These are phyloP conservation scores for Octomys mimax DNA, from an alignment of 2,797 vertebrate species.

Conservation along the genomic window DNA sequence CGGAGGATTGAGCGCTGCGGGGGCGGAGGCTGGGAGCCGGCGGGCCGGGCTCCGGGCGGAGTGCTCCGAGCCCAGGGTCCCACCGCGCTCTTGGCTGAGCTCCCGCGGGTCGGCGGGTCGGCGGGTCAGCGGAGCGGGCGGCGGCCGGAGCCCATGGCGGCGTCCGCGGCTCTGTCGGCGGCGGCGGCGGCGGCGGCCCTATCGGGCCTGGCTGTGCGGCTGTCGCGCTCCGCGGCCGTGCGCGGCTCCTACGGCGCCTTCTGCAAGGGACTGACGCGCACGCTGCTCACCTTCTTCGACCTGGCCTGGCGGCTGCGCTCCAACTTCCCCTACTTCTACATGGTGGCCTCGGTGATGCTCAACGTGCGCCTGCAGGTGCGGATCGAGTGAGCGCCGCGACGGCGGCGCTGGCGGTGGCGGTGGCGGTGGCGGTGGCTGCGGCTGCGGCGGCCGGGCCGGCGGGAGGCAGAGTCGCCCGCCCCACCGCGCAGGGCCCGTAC, in stretches of 20 bases:
- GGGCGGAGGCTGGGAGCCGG: rapidly evolving
- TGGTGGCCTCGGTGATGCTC: slow-evolving; percentile 97
- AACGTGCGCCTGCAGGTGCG: slow-evolving; percentile 92
- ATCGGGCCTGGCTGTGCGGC: slow-evolving; percentile 92
- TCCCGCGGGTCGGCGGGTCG: background rate
- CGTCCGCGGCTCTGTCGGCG: slow-evolving; percentile 15
- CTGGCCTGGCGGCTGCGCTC: slow-evolving; percentile 88
- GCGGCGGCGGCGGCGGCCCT: slow-evolving; percentile 90
- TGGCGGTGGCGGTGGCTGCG: background rate
- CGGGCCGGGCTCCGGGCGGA: background rate
- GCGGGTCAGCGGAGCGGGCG: background rate
- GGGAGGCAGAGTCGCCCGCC: background rate
- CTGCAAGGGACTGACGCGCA: slow-evolving; percentile 96
- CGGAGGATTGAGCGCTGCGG: rapidly evolving
- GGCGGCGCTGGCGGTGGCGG: background rate
- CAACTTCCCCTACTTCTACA: slow-evolving; percentile 96
- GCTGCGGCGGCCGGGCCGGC: background rate
- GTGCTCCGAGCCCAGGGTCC: rapidly evolving
- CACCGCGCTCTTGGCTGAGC: rapidly evolving
- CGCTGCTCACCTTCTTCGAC: slow-evolving; percentile 97
- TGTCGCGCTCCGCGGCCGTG: slow-evolving; percentile 93
- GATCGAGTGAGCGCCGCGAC: slow-evolving; percentile 74
- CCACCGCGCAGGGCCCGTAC: background rate
- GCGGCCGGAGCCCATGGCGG: slow-evolving; percentile 31
- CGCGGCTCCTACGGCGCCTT: slow-evolving; percentile 94